Conservation (phyloP, 2,888 invertebrate genomes). For the Trisateles emortualis region DNA sequence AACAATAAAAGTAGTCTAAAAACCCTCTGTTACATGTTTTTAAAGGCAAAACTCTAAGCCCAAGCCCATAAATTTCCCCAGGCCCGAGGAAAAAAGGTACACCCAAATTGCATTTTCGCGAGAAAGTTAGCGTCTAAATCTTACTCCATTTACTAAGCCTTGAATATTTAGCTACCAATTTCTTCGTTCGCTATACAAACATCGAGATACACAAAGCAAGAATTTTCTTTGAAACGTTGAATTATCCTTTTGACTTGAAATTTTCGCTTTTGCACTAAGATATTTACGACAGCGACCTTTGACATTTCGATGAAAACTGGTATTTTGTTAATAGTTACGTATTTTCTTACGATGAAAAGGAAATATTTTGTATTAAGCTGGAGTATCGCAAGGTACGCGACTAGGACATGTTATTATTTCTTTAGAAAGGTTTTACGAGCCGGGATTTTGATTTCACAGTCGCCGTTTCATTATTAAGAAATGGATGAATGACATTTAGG, state of each 20-base stretch:
- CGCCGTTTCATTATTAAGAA: neutral
- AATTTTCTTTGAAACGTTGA: slow-evolving; percentile 15
- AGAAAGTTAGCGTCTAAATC: slow-evolving; percentile 6
- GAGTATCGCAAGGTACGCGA: neutral
- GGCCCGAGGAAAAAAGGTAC: slow-evolving; percentile 12
- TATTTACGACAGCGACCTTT: slow-evolving; percentile 23
- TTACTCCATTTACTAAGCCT: slow-evolving; percentile 6
- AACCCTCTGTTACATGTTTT: neutral
- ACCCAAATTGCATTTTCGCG: slow-evolving; percentile 8
- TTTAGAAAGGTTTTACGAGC: neutral
- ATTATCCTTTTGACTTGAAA: slow-evolving; percentile 8
- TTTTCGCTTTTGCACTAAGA: slow-evolving; percentile 6
- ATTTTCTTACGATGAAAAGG: slow-evolving; percentile 15
- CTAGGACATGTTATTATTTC: neutral
- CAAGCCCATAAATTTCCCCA: slow-evolving; percentile 8
- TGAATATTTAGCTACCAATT: slow-evolving; percentile 14
- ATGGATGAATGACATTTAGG: neutral
- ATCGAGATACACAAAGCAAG: slow-evolving; percentile 17
- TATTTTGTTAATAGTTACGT: slow-evolving; percentile 11
- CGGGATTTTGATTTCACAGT: neutral
- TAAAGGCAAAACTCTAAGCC: slow-evolving; percentile 1
- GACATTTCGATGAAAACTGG: slow-evolving; percentile 23
- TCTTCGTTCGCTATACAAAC: neutral
- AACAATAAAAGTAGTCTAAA: neutral
- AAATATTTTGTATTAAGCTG: slow-evolving; percentile 14